Percentiles rank a stretch among this genome's conserved stretches.
These are phyloP conservation scores for Rhinopomastus cyanomelas DNA, from an alignment of 2,113 vertebrate genomes.

Conservation along the genomic window DNA sequence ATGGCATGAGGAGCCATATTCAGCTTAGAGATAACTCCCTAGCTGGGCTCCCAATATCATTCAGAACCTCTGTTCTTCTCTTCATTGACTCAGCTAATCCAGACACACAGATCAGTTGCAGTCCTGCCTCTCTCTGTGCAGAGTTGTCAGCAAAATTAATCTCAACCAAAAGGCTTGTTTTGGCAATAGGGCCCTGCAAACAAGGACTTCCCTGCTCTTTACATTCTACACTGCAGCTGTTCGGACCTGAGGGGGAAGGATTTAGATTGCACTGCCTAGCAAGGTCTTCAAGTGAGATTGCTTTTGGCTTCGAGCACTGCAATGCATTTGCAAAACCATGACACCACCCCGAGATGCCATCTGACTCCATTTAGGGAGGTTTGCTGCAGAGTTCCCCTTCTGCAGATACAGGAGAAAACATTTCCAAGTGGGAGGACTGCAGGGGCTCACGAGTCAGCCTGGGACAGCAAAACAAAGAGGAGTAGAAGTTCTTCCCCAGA, in stretches of 20 bases:
- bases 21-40: neutral
- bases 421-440: neutral
- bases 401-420: neutral
- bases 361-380: neutral
- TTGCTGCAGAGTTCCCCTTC: neutral
- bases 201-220: neutral
- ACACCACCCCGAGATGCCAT: neutral
- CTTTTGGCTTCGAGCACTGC: neutral
- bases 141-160: rapidly evolving
- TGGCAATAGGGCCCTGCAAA: neutral
- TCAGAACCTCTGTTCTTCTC: neutral
- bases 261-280: neutral
- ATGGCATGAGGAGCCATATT: rapidly evolving
- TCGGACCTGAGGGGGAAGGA: neutral
- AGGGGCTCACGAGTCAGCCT: neutral
- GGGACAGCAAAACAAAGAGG: neutral
- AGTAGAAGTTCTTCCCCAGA: neutral
- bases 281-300: neutral
- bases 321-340: neutral
- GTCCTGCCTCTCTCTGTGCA: neutral
- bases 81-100: neutral
- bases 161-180: neutral
- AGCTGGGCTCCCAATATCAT: rapidly evolving
- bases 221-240: neutral
- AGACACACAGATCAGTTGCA: neutral